phyloP scores from a whole-genome alignment of 2,888 invertebrate species.

The Lapara coniferarum region DNA sequence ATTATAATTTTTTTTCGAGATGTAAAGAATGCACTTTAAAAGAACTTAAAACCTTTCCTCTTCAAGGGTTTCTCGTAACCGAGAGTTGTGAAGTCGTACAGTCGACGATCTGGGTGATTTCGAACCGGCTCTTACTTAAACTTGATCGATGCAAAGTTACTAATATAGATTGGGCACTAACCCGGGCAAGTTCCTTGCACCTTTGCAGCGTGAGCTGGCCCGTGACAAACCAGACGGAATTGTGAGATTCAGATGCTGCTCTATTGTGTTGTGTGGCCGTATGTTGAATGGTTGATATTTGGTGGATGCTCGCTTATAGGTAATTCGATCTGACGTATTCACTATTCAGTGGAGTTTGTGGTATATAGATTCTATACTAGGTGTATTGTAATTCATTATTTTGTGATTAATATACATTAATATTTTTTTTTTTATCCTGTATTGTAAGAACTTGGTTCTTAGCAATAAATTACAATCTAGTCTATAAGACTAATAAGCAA shows the following conservation, averaged over 20 bases:
- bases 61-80: slow-evolving; percentile 36
- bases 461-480: no score
- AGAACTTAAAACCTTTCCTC: slow-evolving; percentile 1
- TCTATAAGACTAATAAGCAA: no score
- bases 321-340: no score
- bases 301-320: background rate
- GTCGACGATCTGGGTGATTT: slow-evolving; percentile 25
- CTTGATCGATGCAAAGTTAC: slow-evolving; percentile 41
- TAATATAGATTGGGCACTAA: slow-evolving; percentile 43
- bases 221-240: slow-evolving; percentile 44
- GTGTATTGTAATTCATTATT: no score
- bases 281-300: background rate
- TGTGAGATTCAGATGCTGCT: slow-evolving; percentile 31
- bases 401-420: no score
- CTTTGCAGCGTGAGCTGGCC: slow-evolving; percentile 49
- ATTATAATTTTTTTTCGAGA: slow-evolving; percentile 3
- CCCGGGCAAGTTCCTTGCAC: slow-evolving; percentile 41
- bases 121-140: slow-evolving; percentile 26
- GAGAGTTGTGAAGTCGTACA: slow-evolving; percentile 35
- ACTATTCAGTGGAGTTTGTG: no score
- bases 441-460: no score
- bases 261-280: background rate
- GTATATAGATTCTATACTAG: no score
- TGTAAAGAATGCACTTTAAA: slow-evolving; percentile 1
- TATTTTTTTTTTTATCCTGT: no score